phyloP scores from a whole-genome alignment of 2,113 vertebrate species.

The Scatophagus argus region DNA sequence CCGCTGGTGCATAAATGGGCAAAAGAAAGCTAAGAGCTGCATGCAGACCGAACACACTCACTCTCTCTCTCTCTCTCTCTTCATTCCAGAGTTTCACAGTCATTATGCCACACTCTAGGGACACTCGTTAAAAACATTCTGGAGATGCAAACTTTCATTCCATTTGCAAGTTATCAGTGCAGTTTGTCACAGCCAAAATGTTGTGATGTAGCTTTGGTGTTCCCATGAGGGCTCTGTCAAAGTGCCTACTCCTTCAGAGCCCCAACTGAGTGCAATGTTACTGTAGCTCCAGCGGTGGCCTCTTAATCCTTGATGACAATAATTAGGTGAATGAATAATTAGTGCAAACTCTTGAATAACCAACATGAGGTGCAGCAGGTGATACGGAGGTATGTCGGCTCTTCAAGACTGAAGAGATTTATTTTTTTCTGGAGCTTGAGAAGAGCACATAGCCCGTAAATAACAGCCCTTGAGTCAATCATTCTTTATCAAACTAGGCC shows the following conservation, averaged over 20 bases:
- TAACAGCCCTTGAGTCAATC: conserved; percentile 45
- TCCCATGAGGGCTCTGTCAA: conserved; percentile 55
- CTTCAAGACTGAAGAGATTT: conserved; percentile 19
- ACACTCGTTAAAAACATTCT: conserved; percentile 80
- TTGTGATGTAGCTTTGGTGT: conserved; percentile 65
- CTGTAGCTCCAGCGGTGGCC: conserved; percentile 28
- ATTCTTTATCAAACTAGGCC: conserved; percentile 70
- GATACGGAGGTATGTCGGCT: conserved; percentile 13
- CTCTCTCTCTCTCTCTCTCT: conserved; percentile 17
- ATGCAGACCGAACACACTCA: conserved; percentile 52
- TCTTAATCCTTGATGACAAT: conserved; percentile 35
- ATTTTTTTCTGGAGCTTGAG: conserved; percentile 25
- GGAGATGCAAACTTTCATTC: conserved; percentile 77
- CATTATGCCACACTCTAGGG: conserved; percentile 74
- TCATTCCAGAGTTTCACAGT: conserved; percentile 59
- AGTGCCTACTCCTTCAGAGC: conserved; percentile 39
- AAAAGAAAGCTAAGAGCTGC: conserved; percentile 66
- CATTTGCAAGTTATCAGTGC: conserved; percentile 74
- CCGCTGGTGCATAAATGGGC: conserved; percentile 66
- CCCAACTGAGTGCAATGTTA: conserved; percentile 7
- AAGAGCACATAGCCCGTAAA: conserved; percentile 39
- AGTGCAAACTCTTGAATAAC: conserved; percentile 24
- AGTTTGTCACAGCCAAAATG: conserved; percentile 76
- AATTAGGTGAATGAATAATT: conserved; percentile 33
- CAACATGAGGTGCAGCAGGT: conserved; percentile 11